Evolutionary conservation across 2,888 invertebrate species (phyloP).

Genomic region (Agrotis puta): DNA sequence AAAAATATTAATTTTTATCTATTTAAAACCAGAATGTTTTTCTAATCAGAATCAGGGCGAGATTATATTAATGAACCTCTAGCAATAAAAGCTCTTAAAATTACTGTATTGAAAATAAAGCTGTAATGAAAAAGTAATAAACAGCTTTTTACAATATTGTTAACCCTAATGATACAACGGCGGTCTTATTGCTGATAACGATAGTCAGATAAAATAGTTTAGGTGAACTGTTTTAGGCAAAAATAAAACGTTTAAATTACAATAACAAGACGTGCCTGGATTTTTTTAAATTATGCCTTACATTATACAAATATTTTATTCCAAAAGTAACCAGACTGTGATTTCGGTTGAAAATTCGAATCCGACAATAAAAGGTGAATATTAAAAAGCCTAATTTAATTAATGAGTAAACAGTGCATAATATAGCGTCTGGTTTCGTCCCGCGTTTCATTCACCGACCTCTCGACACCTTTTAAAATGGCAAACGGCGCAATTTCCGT

Average conservation of each 20-base stretch:
- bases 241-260: no score
- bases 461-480: constrained; percentile 79
- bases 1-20: neutral
- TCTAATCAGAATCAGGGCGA: no score
- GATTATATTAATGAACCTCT: no score
- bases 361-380: constrained; percentile 31
- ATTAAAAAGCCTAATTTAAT: constrained; percentile 46
- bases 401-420: constrained; percentile 55
- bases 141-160: no score
- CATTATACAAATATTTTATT: neutral
- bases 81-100: no score
- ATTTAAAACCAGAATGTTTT: neutral
- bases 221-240: no score
- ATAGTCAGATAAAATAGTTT: no score
- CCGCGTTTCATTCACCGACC: constrained; percentile 37
- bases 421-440: constrained; percentile 25
- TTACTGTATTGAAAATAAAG: no score
- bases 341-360: constrained; percentile 26
- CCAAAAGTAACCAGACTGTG: neutral
- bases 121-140: no score
- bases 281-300: neutral
- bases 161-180: no score
- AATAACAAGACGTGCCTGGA: no score
- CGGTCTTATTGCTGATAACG: no score
- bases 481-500: constrained; percentile 86